A percentile compares a stretch with the other conserved stretches of the same genome.
phyloP scores from a whole-genome alignment of 1,140 invertebrate genomes.

The Calliphora vicina region DNA sequence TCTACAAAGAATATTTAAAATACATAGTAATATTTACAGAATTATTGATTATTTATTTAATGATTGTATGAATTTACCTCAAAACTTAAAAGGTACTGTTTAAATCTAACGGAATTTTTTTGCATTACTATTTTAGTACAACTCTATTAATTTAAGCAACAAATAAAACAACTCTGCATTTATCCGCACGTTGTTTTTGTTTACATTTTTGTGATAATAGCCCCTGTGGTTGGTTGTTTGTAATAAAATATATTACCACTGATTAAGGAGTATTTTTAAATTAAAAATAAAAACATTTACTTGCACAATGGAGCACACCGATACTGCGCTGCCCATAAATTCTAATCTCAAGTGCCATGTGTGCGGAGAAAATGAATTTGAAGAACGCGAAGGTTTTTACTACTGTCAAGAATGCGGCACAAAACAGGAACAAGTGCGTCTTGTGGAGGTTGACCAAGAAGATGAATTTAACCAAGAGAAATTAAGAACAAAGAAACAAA shows the following conservation, averaged over 20 bases:
- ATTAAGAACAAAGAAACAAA: conserved; percentile 38
- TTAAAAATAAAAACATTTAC: neutral
- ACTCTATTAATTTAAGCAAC: neutral
- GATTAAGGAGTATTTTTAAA: neutral
- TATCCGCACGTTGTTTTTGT: neutral
- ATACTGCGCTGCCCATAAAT: neutral
- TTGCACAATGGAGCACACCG: conserved; percentile 22
- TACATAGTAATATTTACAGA: too few species aligned
- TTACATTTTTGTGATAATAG: neutral
- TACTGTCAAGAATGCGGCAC: conserved; percentile 67
- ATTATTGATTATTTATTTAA: too few species aligned
- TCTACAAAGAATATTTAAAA: too few species aligned
- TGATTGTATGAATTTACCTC: too few species aligned
- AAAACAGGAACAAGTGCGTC: conserved; percentile 53
- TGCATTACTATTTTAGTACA: neutral
- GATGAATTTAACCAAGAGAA: conserved; percentile 47
- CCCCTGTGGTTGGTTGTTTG: neutral
- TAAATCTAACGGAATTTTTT: too few species aligned
- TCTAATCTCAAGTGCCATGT: conserved; percentile 51
- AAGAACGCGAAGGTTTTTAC: conserved; percentile 66
- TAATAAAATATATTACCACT: too few species aligned
- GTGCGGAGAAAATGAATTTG: conserved; percentile 65
- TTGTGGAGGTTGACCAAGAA: conserved; percentile 52
- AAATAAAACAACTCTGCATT: neutral
- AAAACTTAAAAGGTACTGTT: too few species aligned